These are phyloP conservation scores for Hemiprocne comata DNA, from an alignment of 2,113 vertebrate species.

Conservation along the genomic window DNA sequence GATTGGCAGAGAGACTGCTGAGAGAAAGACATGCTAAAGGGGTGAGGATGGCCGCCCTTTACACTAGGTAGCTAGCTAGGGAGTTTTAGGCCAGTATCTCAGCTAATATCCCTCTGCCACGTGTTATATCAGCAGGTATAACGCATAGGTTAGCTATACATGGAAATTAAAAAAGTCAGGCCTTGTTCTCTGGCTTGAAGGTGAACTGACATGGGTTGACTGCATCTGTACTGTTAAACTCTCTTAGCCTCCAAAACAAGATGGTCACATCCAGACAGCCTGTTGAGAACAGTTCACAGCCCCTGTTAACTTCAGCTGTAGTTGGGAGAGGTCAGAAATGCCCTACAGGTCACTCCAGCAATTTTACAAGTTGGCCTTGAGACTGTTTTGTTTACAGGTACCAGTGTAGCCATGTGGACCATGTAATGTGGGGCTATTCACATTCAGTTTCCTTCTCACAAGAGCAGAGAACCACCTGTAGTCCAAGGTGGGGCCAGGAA, in stretches of 20 bases:
- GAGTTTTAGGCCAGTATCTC: background rate
- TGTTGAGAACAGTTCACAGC: background rate
- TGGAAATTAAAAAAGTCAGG: background rate
- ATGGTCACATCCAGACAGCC: background rate
- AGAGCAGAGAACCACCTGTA: background rate
- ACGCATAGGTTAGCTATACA: background rate
- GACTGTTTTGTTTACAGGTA: background rate
- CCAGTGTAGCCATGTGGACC: background rate
- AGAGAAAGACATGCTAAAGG: background rate
- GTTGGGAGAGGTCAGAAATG: background rate
- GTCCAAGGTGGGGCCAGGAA: background rate
- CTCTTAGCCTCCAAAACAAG: background rate
- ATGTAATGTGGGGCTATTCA: rapidly evolving
- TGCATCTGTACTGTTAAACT: background rate
- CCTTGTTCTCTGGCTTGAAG: background rate
- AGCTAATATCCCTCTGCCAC: background rate
- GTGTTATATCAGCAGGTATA: background rate
- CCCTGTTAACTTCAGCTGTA: background rate
- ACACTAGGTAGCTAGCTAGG: background rate
- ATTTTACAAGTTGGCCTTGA: background rate
- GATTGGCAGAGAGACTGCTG: background rate
- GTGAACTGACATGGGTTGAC: background rate
- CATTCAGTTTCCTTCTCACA: background rate
- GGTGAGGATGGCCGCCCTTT: background rate
- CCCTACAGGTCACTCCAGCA: background rate